phyloP scores from a whole-genome alignment of 35 echinoderm and acorn worm genomes.

The Ptychodera flava region DNA sequence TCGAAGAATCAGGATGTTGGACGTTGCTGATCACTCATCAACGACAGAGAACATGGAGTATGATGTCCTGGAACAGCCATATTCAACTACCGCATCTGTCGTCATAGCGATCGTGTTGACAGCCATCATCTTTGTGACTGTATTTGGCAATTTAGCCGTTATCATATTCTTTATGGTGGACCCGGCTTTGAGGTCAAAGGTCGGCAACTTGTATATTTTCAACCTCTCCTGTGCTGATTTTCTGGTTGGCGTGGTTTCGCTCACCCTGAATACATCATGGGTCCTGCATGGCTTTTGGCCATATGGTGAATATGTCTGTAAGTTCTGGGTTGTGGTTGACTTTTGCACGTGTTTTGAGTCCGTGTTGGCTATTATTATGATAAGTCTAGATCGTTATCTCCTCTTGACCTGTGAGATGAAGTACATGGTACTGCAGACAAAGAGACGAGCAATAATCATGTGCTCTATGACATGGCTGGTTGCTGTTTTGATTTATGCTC shows the following conservation, averaged over 20 bases:
- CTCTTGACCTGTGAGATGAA: slow-evolving; percentile 20
- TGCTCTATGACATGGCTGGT: neutral
- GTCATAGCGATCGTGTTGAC: neutral
- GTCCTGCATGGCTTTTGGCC: slow-evolving; percentile 22
- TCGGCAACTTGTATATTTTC: slow-evolving; percentile 30
- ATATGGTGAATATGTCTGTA: slow-evolving; percentile 41
- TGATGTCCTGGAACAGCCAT: too few relatives aligned
- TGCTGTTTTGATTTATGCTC: slow-evolving; percentile 2
- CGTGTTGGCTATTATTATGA: slow-evolving; percentile 24
- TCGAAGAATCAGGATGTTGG: too few relatives aligned
- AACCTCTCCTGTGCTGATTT: slow-evolving; percentile 37
- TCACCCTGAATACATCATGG: slow-evolving; percentile 40
- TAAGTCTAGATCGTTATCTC: slow-evolving; percentile 40
- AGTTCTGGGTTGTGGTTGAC: slow-evolving; percentile 26
- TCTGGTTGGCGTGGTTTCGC: slow-evolving; percentile 14
- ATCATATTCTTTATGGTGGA: slow-evolving; percentile 23
- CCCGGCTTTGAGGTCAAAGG: slow-evolving; percentile 7
- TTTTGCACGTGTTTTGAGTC: slow-evolving; percentile 21
- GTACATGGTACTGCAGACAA: slow-evolving; percentile 20
- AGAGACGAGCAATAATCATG: neutral
- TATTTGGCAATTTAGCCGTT: slow-evolving; percentile 31
- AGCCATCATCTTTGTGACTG: slow-evolving; percentile 19
- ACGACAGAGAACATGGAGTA: too few relatives aligned
- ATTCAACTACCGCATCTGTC: too few relatives aligned
- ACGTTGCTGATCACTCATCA: too few relatives aligned